phyloP scores from a whole-genome alignment of 2,888 invertebrate species.

The Tromatobia lineatoria region DNA sequence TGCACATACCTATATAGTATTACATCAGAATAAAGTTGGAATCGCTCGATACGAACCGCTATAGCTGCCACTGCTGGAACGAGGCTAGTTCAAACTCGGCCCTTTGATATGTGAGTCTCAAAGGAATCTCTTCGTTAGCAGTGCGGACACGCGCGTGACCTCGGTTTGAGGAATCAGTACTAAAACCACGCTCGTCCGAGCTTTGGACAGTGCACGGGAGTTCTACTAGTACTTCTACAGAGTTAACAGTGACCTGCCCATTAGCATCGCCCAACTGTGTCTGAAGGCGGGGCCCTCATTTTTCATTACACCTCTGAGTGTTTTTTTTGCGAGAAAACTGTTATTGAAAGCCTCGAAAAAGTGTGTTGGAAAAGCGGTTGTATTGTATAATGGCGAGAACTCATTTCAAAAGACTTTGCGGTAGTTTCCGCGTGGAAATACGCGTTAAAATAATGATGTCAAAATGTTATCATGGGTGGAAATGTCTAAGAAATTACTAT shows the following conservation, averaged over 20 bases:
- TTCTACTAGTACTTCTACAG: constrained; percentile 3
- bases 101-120: constrained; percentile 72
- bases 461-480: too few relatives aligned
- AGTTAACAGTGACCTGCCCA: constrained; percentile 22
- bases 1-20: constrained; percentile 1
- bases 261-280: not conserved
- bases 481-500: too few relatives aligned
- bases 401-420: too few relatives aligned
- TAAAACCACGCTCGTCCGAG: constrained; percentile 49
- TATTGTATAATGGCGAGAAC: too few relatives aligned
- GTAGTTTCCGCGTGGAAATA: too few relatives aligned
- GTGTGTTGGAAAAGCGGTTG: not conserved
- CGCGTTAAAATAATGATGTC: too few relatives aligned
- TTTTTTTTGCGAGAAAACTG: not conserved
- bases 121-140: constrained; percentile 70
- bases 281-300: not conserved
- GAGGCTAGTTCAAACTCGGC: constrained; percentile 61
- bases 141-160: constrained; percentile 63
- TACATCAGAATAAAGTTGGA: constrained; percentile 57
- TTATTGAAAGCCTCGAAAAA: not conserved
- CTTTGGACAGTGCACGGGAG: constrained; percentile 22
- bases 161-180: constrained; percentile 68
- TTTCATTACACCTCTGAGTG: not conserved
- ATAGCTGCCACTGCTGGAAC: constrained; percentile 42
- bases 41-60: constrained; percentile 51